Percentiles rank a stretch among this genome's conserved stretches.
These are phyloP conservation scores for Spisula subtruncata DNA, from an alignment of 2,888 invertebrate species.

Conservation along the genomic window DNA sequence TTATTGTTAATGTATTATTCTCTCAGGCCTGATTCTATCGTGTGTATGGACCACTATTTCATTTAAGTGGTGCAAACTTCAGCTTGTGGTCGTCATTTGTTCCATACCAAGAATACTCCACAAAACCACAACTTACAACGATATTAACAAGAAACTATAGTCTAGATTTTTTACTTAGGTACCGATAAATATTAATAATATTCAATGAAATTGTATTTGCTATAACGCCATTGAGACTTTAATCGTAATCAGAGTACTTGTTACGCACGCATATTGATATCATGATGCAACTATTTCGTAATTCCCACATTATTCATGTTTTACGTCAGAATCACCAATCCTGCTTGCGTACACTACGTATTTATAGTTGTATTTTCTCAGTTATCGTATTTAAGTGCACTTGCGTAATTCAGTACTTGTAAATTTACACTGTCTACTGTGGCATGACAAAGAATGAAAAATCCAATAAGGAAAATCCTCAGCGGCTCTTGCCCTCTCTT, in stretches of 20 bases:
- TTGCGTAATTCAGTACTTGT: constrained; percentile 17
- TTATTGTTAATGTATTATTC: no score
- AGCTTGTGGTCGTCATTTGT: no score
- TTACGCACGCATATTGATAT: neutral
- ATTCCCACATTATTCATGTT: neutral
- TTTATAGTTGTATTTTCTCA: constrained; percentile 22
- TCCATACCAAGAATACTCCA: no score
- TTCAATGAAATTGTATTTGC: neutral
- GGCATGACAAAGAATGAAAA: neutral
- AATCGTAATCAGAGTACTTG: no score
- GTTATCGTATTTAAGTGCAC: neutral
- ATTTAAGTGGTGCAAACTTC: no score
- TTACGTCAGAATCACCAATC: neutral
- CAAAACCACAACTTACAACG: no score
- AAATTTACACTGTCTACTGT: constrained; percentile 3
- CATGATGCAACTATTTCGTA: neutral
- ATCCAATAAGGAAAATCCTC: constrained; percentile 15
- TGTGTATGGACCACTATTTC: no score
- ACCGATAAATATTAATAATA: no score
- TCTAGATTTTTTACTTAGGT: no score
- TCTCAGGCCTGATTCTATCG: no score
- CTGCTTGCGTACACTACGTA: neutral
- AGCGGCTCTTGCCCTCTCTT: no score
- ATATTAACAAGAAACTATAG: no score
- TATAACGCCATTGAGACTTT: neutral